These are phyloP conservation scores for Dasypolia templi DNA, from an alignment of 2,888 invertebrate genomes.

Conservation along the genomic window DNA sequence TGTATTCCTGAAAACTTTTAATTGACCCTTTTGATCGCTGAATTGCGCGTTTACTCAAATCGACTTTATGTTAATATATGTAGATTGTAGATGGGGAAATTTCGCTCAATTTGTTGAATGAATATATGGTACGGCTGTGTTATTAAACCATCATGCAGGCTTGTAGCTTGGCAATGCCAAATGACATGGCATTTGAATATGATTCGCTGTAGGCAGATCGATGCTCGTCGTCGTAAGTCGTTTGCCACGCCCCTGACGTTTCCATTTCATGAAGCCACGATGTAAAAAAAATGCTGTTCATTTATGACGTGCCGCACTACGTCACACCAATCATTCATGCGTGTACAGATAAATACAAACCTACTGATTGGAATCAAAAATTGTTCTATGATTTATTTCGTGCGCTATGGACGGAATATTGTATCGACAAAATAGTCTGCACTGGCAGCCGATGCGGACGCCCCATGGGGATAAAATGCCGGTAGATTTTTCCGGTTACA, in stretches of 20 bases:
- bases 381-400: constrained; percentile 58
- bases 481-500: constrained; percentile 24
- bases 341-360: constrained; percentile 39
- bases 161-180: constrained; percentile 21
- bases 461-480: constrained; percentile 30
- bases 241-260: constrained; percentile 33
- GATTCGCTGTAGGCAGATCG: constrained; percentile 31
- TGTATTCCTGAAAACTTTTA: constrained; percentile 48
- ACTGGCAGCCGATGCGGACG: constrained; percentile 7
- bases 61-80: constrained; percentile 39
- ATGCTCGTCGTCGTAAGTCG: constrained; percentile 21
- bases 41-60: constrained; percentile 29
- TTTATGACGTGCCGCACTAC: constrained; percentile 43
- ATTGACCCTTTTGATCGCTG: constrained; percentile 33
- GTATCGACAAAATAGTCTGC: constrained; percentile 31
- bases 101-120: constrained; percentile 10
- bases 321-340: constrained; percentile 52
- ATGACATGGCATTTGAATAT: constrained; percentile 59
- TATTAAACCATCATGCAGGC: constrained; percentile 32
- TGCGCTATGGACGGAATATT: constrained; percentile 18
- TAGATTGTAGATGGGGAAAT: constrained; percentile 34
- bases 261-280: constrained; percentile 7
- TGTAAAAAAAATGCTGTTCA: constrained; percentile 45
- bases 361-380: constrained; percentile 49
- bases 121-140: constrained; percentile 12